Conservation (phyloP, 2,113 vertebrate species). For the Hydrolagus affinis region DNA sequence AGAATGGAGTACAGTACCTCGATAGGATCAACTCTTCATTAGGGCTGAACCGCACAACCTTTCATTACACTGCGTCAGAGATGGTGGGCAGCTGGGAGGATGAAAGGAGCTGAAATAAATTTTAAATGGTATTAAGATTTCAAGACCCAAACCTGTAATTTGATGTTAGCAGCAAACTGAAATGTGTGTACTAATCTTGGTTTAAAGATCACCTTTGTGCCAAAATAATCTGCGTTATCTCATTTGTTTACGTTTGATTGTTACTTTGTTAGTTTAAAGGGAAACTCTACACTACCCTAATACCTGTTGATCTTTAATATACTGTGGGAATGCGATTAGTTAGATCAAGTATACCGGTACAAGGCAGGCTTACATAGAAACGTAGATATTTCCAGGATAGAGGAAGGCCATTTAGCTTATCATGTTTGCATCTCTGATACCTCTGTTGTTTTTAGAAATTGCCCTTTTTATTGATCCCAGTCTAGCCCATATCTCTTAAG, state of each 20-base stretch:
- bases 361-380: too few species aligned
- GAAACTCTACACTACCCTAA: too few species aligned
- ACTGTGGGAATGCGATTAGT: too few species aligned
- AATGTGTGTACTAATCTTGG: constrained; percentile 4
- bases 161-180: neutral
- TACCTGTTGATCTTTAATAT: too few species aligned
- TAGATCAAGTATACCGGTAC: too few species aligned
- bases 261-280: too few species aligned
- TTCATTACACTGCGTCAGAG: constrained; percentile 11
- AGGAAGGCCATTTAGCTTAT: too few species aligned
- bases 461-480: too few species aligned
- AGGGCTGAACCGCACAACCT: neutral
- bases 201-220: constrained; percentile 1
- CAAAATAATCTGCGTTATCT: constrained; percentile 7
- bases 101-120: neutral
- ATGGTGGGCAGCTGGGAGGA: neutral
- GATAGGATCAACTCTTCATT: neutral
- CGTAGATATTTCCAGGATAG: too few species aligned
- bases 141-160: constrained; percentile 1
- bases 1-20: neutral
- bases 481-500: too few species aligned
- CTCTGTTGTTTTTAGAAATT: too few species aligned
- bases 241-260: neutral
- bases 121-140: constrained; percentile 1
- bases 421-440: too few species aligned